Evolutionary conservation across 2,113 vertebrate genomes (phyloP), one percentile per base, ranked within the genome.

Genomic region (Notiomystis cincta): DNA sequence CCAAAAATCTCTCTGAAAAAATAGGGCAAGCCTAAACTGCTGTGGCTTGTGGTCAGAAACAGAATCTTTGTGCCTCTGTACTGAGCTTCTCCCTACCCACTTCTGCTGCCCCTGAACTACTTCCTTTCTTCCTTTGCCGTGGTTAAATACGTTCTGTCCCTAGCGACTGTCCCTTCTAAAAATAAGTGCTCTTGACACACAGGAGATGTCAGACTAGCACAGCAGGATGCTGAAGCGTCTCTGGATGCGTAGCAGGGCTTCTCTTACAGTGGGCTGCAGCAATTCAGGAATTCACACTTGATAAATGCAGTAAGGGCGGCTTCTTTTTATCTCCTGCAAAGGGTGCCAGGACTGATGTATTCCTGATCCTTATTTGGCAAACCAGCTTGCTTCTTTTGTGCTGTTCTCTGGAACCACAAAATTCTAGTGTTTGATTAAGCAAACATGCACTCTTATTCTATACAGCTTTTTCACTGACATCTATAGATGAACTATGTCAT

Each of bases 271-370:
- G 71, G 27, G 50, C 18, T 91, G 82, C 61, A 80, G 90, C 90
- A 95, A 92, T 97, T 97, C 77, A 95, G 97, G 97, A 97, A 96
- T 96, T 96, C 93, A 93, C 81, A 82, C 89, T 93, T 95, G 96
- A 97, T 96, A 94, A 97, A 93, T 33, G 72, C 57, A 94, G 9
- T 82, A 90, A 25, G 16, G 48, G 73, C 37, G 45, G 94, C 82
- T 94, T 81, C 91, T 87, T 96, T 96, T 95, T 96, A 96, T 96
- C 95, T 96, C 56, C 53, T 24, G 64, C 30, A 62, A 83, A 82
- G 5, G 13, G 89, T 65, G 82, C 87, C 95, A 94, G 64, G 76
- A 38, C 48, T 69, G 67, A 92, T 91, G 75, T 81, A 84, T 45
- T 82, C 73, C 72, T 94, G 80, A 93, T 48, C 77, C 90, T 94